These are phyloP conservation scores for Trissoscelio sp. DNA, from an alignment of 2,888 invertebrate genomes.

Conservation along the genomic window DNA sequence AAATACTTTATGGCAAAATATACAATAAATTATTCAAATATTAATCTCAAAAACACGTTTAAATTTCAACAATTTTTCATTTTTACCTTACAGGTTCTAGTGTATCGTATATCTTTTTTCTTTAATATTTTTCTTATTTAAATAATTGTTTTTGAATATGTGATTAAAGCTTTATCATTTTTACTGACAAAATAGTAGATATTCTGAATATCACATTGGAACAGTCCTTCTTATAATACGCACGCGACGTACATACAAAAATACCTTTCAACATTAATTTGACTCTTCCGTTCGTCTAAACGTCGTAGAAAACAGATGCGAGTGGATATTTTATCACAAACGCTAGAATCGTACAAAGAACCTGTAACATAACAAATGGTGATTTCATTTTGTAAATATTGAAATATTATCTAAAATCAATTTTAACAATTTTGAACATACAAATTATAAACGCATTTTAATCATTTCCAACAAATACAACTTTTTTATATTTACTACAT, in stretches of 20 bases:
- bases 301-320: slow-evolving; percentile 93
- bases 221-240: slow-evolving; percentile 14
- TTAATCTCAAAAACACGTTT: too few relatives aligned
- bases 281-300: slow-evolving; percentile 73
- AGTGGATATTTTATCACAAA: slow-evolving; percentile 94
- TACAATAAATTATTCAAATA: too few relatives aligned
- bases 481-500: too few relatives aligned
- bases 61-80: too few relatives aligned
- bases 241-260: slow-evolving; percentile 12
- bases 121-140: too few relatives aligned
- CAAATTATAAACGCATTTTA: too few relatives aligned
- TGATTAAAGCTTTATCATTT: neutral
- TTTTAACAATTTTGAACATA: neutral
- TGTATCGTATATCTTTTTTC: neutral
- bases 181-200: slow-evolving; percentile 11
- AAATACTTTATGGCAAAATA: too few relatives aligned
- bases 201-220: slow-evolving; percentile 37
- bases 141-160: neutral
- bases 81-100: too few relatives aligned
- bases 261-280: slow-evolving; percentile 17
- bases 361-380: slow-evolving; percentile 79
- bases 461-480: too few relatives aligned
- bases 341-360: slow-evolving; percentile 87
- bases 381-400: neutral
- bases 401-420: neutral